Conservation (phyloP, 2,888 invertebrate genomes). For the Eudemis profundana region DNA sequence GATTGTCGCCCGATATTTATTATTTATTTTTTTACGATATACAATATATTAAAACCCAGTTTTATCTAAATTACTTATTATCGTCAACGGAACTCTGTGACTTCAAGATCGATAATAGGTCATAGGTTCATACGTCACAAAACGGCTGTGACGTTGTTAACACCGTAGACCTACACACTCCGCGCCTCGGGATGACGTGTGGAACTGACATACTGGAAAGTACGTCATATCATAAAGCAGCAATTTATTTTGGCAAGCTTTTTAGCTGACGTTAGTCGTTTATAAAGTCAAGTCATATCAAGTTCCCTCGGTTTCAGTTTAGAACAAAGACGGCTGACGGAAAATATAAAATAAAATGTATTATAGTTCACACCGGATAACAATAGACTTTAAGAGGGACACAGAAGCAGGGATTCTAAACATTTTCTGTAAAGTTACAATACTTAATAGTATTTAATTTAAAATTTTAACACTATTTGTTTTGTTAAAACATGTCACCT, state of each 20-base stretch:
- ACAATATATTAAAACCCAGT: not conserved
- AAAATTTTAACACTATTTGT: no score
- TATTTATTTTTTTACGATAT: no score
- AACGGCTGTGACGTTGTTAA: constrained; percentile 4
- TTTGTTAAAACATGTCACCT: no score
- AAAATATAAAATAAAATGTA: no score
- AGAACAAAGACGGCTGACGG: no score
- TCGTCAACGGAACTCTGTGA: not conserved
- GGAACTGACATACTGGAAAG: not conserved
- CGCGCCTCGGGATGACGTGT: constrained; percentile 1
- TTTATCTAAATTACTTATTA: not conserved
- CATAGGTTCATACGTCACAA: constrained; percentile 17
- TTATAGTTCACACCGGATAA: no score
- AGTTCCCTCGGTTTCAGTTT: not conserved
- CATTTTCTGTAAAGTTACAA: no score
- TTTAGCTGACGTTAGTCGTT: not conserved
- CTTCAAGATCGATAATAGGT: constrained; percentile 7
- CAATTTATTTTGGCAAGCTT: not conserved
- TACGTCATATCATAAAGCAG: not conserved
- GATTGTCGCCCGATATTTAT: no score
- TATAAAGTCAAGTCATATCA: not conserved
- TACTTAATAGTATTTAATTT: no score
- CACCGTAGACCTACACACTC: not conserved
- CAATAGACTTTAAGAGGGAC: no score
- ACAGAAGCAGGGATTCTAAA: no score